These are phyloP conservation scores for Villa cingulata DNA, from an alignment of 2,888 invertebrate genomes.

Conservation along the genomic window DNA sequence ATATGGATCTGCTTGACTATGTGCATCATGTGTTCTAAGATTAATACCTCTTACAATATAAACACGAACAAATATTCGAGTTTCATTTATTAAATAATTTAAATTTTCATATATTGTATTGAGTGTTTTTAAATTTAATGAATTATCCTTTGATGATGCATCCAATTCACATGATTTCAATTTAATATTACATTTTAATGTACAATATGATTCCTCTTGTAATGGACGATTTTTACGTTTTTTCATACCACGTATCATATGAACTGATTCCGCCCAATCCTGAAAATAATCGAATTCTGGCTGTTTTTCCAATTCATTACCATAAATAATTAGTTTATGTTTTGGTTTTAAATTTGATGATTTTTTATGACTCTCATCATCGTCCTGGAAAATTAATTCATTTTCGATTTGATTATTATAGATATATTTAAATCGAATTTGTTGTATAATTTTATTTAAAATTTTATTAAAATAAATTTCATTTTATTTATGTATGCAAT, in stretches of 20 bases:
- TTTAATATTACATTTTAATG: constrained; percentile 20
- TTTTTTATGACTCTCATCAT: background rate
- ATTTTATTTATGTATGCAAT: too few relatives aligned
- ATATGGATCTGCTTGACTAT: constrained; percentile 66
- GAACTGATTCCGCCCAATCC: constrained; percentile 50
- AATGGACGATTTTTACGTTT: constrained; percentile 26
- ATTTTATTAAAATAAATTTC: too few relatives aligned
- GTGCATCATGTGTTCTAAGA: constrained; percentile 55
- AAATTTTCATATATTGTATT: background rate
- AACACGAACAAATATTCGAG: constrained; percentile 44
- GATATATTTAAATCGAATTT: too few relatives aligned
- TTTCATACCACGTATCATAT: constrained; percentile 41
- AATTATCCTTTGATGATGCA: background rate
- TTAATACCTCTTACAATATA: constrained; percentile 62
- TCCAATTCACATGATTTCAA: background rate
- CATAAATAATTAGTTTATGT: constrained; percentile 41
- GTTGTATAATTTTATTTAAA: too few relatives aligned
- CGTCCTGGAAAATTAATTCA: too few relatives aligned
- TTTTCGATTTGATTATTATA: too few relatives aligned
- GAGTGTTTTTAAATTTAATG: background rate
- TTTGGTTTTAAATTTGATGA: constrained; percentile 3
- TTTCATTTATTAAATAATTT: constrained; percentile 13
- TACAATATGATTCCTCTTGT: constrained; percentile 36
- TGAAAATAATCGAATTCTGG: constrained; percentile 50
- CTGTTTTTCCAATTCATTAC: constrained; percentile 52